Evolutionary conservation across 1,140 invertebrate species (phyloP), one percentile per base, ranked within the genome.

Genomic region (Bombus impatiens): DNA sequence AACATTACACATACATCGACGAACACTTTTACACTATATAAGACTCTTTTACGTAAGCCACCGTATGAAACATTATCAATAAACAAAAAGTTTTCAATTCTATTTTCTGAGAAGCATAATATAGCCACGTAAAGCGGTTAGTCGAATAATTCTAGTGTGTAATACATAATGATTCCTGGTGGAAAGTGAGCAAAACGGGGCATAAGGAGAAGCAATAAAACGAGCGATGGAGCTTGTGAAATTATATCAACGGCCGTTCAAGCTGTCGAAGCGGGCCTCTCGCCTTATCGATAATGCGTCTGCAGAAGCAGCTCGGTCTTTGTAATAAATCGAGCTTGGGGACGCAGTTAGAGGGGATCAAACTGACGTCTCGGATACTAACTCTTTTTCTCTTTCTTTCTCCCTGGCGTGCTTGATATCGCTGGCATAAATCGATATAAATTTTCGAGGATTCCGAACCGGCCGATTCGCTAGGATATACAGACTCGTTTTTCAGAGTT

Each of bases 261-360:
- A 62, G 18, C 35, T 35, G 28, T 79, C 78, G 70, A 80, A 62
- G 72, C 59, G 75, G 40, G 65, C 84, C 86, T 87, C 82, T 82
- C 40, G 82, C 57, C 75, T 90, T 90, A 90, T 90, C 88, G 88
- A 90, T 90, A 90, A 90, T 88, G 82, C 79, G 88, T 83, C 67
- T 78, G 75, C 32, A 74, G 82, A 89, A 87, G n/a, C 74, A 72
- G 65, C 68, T 68, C 62, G 82, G 80, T 78, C 82, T 90, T 88
- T 74, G 86, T 90, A 90, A 90, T 90, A 90, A 90, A 90, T 90
- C 88, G 82, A 85, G 86, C 86, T 90, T 62, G 82, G 84, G 75
- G 75, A 90, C 78, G 82, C 88, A 88, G 89, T 90, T 90, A 90
- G 59, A 59, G 79, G 82, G 80, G 82, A 90, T 90, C 88, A 90